A percentile compares a stretch with the other conserved stretches of the same genome.
Conservation (phyloP, 2,113 vertebrate genomes). For the Crotalus viridis region DNA sequence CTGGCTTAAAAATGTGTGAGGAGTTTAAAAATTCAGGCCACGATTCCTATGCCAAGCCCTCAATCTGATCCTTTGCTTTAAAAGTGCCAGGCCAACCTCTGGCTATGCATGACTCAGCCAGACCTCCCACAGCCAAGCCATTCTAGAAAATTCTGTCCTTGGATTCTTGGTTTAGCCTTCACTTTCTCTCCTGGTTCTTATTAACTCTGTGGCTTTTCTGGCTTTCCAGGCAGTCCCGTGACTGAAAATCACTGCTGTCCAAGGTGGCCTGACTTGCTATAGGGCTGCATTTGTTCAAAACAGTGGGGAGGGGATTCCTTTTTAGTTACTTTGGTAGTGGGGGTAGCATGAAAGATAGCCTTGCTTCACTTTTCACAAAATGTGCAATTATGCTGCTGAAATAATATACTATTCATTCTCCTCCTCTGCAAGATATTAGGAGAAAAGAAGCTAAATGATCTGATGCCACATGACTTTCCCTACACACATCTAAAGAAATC, state of each 20-base stretch:
- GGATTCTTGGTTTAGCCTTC: conserved; percentile 79
- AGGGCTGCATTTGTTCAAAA: conserved; percentile 63
- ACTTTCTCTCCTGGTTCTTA: conserved; percentile 82
- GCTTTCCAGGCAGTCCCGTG: conserved; percentile 64
- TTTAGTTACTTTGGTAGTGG: conserved; percentile 42
- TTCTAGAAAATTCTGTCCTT: conserved; percentile 58
- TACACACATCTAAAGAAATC: background rate
- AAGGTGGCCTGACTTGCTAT: conserved; percentile 62
- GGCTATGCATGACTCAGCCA: conserved; percentile 65
- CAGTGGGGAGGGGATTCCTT: conserved; percentile 31
- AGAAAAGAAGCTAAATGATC: background rate
- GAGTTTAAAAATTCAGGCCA: conserved; percentile 31
- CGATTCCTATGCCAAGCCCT: conserved; percentile 37
- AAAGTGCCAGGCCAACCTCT: conserved; percentile 54
- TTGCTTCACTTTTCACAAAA: conserved; percentile 61
- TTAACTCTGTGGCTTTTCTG: conserved; percentile 79
- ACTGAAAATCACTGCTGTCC: conserved; percentile 69
- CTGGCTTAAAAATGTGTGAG: conserved; percentile 41
- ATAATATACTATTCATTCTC: conserved; percentile 46
- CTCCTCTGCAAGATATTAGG: background rate
- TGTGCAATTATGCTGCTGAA: conserved; percentile 58
- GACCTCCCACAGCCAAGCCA: conserved; percentile 71
- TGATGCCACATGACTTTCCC: background rate
- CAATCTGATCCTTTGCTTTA: conserved; percentile 54
- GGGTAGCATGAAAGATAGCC: conserved; percentile 40